phyloP scores from a whole-genome alignment of 2,888 invertebrate genomes.

The Pseudeuparius sepicola region DNA sequence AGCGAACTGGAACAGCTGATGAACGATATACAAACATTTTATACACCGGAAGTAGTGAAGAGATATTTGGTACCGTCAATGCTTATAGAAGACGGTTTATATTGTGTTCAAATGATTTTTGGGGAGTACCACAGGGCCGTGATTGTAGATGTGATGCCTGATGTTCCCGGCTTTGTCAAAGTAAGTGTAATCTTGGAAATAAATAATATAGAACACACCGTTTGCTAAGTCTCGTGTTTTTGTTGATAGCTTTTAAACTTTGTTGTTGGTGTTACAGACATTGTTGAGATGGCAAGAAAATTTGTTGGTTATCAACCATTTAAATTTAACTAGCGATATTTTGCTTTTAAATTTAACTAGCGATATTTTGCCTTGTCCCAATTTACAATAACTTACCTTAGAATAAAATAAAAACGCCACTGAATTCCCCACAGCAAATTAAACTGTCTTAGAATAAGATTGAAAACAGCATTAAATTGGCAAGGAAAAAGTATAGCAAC shows the following conservation, averaged over 20 bases:
- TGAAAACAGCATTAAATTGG: no score
- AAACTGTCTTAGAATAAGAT: no score
- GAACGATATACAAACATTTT: constrained; percentile 42
- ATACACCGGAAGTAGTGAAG: constrained; percentile 9
- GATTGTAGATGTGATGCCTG: constrained; percentile 38
- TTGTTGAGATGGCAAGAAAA: background rate
- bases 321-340: no score
- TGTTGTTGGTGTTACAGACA: background rate
- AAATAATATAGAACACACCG: no score
- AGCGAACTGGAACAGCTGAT: constrained; percentile 40
- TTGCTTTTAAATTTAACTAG: no score
- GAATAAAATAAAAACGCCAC: no score
- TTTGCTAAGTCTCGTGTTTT: background rate
- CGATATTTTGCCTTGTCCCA: no score
- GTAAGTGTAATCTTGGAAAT: no score
- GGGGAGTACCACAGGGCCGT: constrained; percentile 45
- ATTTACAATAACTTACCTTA: no score
- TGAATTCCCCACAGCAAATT: no score
- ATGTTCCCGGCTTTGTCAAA: constrained; percentile 41
- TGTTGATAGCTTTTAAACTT: background rate
- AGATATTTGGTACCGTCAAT: constrained; percentile 13
- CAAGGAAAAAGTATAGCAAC: no score
- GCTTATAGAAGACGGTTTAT: constrained; percentile 35
- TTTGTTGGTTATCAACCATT: constrained; percentile 1
- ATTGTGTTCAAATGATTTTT: constrained; percentile 41